Base-by-base conservation (phyloP, 2,113 vertebrate genomes). In the Bagarius yarrelli region DNA sequence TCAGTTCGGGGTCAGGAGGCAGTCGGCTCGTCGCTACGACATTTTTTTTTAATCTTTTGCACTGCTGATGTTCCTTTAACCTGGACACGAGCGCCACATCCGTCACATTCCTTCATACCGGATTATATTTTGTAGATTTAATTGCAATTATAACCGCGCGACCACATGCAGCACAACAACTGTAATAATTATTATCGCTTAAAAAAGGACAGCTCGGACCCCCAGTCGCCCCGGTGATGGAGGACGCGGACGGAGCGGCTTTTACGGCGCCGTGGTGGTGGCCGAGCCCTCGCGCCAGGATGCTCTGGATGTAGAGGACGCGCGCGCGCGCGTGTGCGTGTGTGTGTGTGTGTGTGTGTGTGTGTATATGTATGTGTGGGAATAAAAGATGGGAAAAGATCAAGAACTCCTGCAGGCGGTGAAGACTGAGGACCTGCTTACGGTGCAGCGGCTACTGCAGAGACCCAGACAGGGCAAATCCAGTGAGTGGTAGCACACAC, bases 361-460 rank as follows among this genome's bases (percentile, higher is more conserved):
- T 69, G 86, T 19, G 85, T 50, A 85, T 81, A 87, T 84, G 66
- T 83, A 89, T 87, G 82, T 85, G 89, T 86, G 89, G 74, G n/a
- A 34, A 56, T 59, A 55, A 67, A 94, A 94, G 92, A 98, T 97
- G 96, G 96, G 96, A 93, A 98, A 97, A 91, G 96, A 98, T 94
- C 96, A 97, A 92, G 96, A 98, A 93, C 94, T 98, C 89, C 94
- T 98, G 88, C 95, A 97, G 94, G 96, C 96, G 88, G 96, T 96
- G 86, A 98, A 98, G 93, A 96, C 95, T 90, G 96, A 98, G 93
- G 96, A 98, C 92, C 83, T 97, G 87, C 91, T 94, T 87, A 94
- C 95, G 87, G 96, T 95, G 83, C 96, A 98, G 93, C 93, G 95
- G 90, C 95, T 98, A 87, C 94, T 98, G 89, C 96, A 97, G 94